Conservation (phyloP, 64 coral and sea anemone species). For the Platygyra sinensis region DNA sequence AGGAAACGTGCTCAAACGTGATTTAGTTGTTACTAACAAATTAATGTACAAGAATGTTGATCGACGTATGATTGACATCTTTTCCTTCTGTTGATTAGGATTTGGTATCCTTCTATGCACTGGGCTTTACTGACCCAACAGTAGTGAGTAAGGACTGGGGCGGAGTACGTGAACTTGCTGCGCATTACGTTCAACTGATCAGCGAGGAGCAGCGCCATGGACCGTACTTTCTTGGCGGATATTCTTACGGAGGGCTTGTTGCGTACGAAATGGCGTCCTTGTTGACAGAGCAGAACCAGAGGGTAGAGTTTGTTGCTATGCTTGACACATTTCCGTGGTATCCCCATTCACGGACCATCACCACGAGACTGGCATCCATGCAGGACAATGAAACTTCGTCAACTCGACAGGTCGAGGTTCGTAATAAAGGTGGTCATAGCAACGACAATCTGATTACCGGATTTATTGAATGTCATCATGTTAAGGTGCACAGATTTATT, state of each 20-base stretch:
- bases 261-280: slow-evolving; percentile 60
- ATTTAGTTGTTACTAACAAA: too few relatives aligned
- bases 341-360: background rate
- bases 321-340: slow-evolving; percentile 56
- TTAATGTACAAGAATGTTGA: too few relatives aligned
- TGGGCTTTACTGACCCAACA: slow-evolving; percentile 41
- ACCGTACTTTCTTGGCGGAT: slow-evolving; percentile 58
- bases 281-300: slow-evolving; percentile 20
- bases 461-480: background rate
- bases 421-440: background rate
- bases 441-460: too few relatives aligned
- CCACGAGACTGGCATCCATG: background rate
- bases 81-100: background rate
- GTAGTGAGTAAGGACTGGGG: slow-evolving; percentile 10
- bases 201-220: slow-evolving; percentile 39
- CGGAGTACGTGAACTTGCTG: slow-evolving; percentile 54
- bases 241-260: slow-evolving; percentile 47
- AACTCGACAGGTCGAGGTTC: background rate
- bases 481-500: background rate
- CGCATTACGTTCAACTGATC: slow-evolving; percentile 33
- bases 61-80: background rate
- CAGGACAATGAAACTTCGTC: background rate
- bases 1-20: too few relatives aligned
- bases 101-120: slow-evolving; percentile 50
- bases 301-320: slow-evolving; percentile 57